These are phyloP conservation scores for Tragelaphus eurycerus DNA, from an alignment of 2,797 vertebrate species.

Conservation along the genomic window DNA sequence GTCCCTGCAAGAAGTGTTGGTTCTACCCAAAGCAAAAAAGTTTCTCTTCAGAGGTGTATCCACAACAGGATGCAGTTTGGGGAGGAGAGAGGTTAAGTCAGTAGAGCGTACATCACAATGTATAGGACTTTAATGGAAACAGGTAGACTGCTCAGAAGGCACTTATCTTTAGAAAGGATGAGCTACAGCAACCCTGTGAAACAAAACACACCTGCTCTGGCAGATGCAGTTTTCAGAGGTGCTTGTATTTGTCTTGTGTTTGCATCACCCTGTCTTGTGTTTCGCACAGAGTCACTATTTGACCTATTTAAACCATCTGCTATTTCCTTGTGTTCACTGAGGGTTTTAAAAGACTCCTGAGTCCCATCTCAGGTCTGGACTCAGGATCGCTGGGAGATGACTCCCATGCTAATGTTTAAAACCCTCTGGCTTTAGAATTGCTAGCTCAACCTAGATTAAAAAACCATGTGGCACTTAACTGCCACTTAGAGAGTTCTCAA, in stretches of 20 bases:
- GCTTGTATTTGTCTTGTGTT: neutral
- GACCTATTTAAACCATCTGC: neutral
- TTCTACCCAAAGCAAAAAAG: neutral
- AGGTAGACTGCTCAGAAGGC: neutral
- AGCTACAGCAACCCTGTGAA: neutral
- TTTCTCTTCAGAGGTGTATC: neutral
- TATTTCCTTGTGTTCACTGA: neutral
- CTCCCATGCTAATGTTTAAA: neutral
- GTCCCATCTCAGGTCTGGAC: neutral
- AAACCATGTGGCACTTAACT: neutral
- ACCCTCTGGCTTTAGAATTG: neutral
- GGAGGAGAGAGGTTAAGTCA: neutral
- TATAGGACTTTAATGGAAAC: neutral
- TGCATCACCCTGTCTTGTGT: no score
- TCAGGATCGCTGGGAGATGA: neutral
- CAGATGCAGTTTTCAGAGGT: neutral
- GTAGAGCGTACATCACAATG: neutral
- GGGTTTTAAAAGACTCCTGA: neutral
- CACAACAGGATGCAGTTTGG: neutral
- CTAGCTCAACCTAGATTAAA: neutral
- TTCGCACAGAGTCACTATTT: neutral
- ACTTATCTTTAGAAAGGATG: neutral
- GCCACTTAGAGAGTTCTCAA: no score
- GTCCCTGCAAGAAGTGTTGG: neutral
- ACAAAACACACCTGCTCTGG: rapidly evolving